Evolutionary conservation across 2,113 vertebrate genomes (phyloP).

Genomic region (Pardalotus punctatus): DNA sequence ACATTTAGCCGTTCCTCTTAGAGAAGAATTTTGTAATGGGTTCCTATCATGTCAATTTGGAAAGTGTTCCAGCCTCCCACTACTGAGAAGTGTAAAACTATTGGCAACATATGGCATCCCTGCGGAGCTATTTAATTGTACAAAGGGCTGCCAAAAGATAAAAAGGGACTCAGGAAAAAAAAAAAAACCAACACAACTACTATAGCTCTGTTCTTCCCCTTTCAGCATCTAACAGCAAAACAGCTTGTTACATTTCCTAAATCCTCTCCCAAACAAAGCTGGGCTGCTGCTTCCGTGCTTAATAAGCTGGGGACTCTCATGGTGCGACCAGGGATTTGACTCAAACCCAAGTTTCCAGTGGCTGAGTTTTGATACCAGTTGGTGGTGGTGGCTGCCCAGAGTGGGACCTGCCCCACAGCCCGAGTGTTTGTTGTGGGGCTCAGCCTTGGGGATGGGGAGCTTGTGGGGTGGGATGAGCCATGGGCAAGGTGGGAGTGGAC

Average conservation of each 20-base stretch:
- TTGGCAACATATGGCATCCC: constrained; percentile 74
- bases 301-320: background rate
- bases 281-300: background rate
- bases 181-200: background rate
- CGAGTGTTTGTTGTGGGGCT: background rate
- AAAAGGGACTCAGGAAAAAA: constrained; percentile 12
- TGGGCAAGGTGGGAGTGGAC: background rate
- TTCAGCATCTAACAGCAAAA: constrained; percentile 50
- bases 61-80: constrained; percentile 68
- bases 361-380: background rate
- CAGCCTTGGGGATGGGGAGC: background rate
- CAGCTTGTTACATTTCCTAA: constrained; percentile 55
- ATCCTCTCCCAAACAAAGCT: constrained; percentile 22
- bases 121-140: constrained; percentile 69
- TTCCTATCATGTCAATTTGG: constrained; percentile 72
- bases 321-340: background rate
- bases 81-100: constrained; percentile 70
- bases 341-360: background rate
- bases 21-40: constrained; percentile 69
- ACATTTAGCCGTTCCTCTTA: constrained; percentile 58
- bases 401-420: background rate
- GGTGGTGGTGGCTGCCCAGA: background rate
- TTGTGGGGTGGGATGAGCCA: background rate
- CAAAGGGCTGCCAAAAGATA: constrained; percentile 70
- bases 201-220: constrained; percentile 29